Base-by-base conservation (phyloP, 2,888 invertebrate genomes). In the Drosophila koepferae region DNA sequence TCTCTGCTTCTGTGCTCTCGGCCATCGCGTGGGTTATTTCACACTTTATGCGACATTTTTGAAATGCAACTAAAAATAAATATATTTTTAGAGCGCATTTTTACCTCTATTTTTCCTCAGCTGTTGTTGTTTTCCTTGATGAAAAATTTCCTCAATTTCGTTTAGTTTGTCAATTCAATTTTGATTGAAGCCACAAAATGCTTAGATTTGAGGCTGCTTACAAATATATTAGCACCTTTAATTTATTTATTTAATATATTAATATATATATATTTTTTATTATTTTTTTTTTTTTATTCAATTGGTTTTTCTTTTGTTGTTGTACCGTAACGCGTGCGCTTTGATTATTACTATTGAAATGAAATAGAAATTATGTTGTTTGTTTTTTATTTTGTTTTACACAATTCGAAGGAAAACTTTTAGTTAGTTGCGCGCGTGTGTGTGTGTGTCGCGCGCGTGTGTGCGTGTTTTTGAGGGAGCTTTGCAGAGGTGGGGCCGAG, bases 1-100 rank as follows among this genome's bases (percentile, higher is more conserved):
- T 28, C 28, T 28, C 6, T 28, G 28, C 0, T 28, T 28, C 28
- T 6, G 14, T 16, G 34, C 56, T 58, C 43, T 31, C 10, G 20
- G 18, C 23, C 69, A 67, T 18, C 64, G 72, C 72, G 75, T 72
- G 72, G 75, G 74, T 74, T 74, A 63, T 74, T 68, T 73, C 61
- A 62, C 70, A 59, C 58, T 86, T 81, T 80, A 82, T 82, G 83
- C 77, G 86, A 86, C 81, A 68, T 82, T 80, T 72, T 81, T 78
- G 38, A 55, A 76, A 84, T 85, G 76, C 87, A 85, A 85, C 85
- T 74, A 86, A 75, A 85, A 80, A 82, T 81, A 82, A 56, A 70
- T 70, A 58, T 55, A 76, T 70, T 66, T 63, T 54, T 63, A 65
- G 55, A 66, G 36, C 34, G 20, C 72, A 67, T 69, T 68, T 74